Conservation (phyloP, 1,140 invertebrate genomes). For the Acromyrmex charruanus region DNA sequence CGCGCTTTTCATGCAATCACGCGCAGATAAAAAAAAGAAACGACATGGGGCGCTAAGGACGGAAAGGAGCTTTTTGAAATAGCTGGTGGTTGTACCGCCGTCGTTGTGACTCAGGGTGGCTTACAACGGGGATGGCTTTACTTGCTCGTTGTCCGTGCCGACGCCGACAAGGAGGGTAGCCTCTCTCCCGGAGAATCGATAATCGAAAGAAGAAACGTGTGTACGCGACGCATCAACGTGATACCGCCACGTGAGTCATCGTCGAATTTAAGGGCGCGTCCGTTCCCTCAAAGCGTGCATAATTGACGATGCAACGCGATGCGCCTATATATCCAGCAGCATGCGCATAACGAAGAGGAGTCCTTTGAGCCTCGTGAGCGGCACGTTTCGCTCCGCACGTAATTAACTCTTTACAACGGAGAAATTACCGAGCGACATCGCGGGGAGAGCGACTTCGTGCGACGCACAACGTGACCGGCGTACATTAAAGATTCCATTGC, state of each 20-base stretch:
- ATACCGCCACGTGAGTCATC: constrained; percentile 70
- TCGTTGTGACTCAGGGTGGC: background rate
- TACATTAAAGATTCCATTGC: constrained; percentile 20
- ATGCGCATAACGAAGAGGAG: constrained; percentile 14
- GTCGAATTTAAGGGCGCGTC: constrained; percentile 42
- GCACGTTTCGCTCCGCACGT: constrained; percentile 42
- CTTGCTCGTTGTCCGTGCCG: constrained; percentile 1
- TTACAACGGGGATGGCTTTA: constrained; percentile 23
- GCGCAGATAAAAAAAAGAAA: background rate
- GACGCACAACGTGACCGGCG: constrained; percentile 30
- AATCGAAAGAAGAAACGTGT: constrained; percentile 68
- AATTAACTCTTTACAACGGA: constrained; percentile 45
- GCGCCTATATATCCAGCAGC: constrained; percentile 6
- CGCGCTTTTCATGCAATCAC: constrained; percentile 14
- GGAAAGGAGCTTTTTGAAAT: constrained; percentile 40
- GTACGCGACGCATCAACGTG: constrained; percentile 66
- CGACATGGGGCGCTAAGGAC: background rate
- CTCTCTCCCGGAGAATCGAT: constrained; percentile 62
- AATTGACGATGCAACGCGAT: constrained; percentile 17
- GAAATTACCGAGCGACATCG: constrained; percentile 17
- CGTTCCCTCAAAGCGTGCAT: constrained; percentile 1
- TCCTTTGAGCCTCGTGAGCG: constrained; percentile 34
- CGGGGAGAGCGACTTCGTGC: constrained; percentile 1
- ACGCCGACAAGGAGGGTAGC: background rate
- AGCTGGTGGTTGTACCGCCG: background rate